Evolutionary conservation across 2,113 vertebrate species (phyloP).

Genomic region (Calidris pugnax): DNA sequence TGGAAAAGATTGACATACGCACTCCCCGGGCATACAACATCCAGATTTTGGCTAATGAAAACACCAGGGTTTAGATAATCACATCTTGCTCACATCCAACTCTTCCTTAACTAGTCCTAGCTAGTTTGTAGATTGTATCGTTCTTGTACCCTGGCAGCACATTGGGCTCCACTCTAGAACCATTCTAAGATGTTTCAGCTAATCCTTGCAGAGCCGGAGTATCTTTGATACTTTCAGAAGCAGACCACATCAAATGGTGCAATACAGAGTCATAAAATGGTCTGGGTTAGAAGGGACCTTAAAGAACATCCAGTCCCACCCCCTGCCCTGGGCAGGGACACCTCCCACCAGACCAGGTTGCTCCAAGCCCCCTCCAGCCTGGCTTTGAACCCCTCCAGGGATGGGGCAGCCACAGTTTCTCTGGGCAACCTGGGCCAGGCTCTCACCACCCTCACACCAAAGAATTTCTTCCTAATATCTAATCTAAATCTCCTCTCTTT

Average conservation of each 20-base stretch:
- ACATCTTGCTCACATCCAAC: background rate
- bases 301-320: background rate
- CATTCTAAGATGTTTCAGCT: background rate
- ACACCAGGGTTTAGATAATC: background rate
- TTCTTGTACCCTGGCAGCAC: background rate
- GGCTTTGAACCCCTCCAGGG: no score
- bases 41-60: background rate
- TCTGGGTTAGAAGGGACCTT: background rate
- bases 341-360: background rate
- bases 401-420: background rate
- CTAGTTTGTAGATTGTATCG: background rate
- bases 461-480: background rate
- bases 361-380: background rate
- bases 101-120: background rate
- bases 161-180: background rate
- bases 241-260: background rate
- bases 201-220: rapidly evolving
- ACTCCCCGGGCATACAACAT: background rate
- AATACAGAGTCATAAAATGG: background rate
- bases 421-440: background rate
- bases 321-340: background rate
- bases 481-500: background rate
- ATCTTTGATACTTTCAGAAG: background rate
- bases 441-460: background rate
- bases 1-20: background rate